These are phyloP conservation scores for Eulithis testata DNA, from an alignment of 2,888 invertebrate species.

Conservation along the genomic window DNA sequence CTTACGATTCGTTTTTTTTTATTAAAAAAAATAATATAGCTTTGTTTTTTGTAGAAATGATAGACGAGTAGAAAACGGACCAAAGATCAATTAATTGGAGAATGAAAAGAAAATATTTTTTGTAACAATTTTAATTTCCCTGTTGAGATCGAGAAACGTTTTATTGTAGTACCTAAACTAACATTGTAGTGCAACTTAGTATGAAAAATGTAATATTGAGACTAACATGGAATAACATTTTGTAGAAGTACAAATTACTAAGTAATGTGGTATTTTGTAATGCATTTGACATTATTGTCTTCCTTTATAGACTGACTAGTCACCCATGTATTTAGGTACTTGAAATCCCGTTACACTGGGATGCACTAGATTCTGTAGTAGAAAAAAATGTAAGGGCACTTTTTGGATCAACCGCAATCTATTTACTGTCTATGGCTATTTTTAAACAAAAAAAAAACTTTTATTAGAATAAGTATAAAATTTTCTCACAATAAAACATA, in stretches of 20 bases:
- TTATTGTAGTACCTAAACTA: slow-evolving; percentile 39
- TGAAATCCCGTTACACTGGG: slow-evolving; percentile 71
- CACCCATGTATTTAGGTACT: slow-evolving; percentile 53
- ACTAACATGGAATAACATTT: slow-evolving; percentile 56
- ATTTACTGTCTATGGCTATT: slow-evolving; percentile 28
- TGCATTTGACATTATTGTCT: slow-evolving; percentile 62
- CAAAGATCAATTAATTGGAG: slow-evolving; percentile 70
- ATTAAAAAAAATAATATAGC: slow-evolving; percentile 48
- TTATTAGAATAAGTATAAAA: not conserved
- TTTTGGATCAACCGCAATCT: slow-evolving; percentile 61
- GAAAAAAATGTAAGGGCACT: slow-evolving; percentile 70
- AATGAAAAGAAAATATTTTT: slow-evolving; percentile 74
- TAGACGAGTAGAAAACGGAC: slow-evolving; percentile 71
- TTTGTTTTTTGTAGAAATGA: slow-evolving; percentile 50
- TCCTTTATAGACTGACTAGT: slow-evolving; percentile 79
- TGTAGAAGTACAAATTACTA: slow-evolving; percentile 78
- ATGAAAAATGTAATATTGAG: slow-evolving; percentile 54
- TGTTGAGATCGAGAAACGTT: slow-evolving; percentile 51
- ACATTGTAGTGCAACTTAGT: slow-evolving; percentile 64
- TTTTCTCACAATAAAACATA: not conserved
- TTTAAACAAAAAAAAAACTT: not conserved
- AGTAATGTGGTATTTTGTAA: slow-evolving; percentile 67
- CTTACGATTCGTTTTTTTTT: slow-evolving; percentile 68
- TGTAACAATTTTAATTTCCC: slow-evolving; percentile 73
- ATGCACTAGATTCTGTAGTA: slow-evolving; percentile 76